phyloP scores from a whole-genome alignment of 1,140 invertebrate species.

The fruit fly (Drosophila melanogaster) region Release_6_plus_ISO1_MT NT_037436.4:8262001-8262500 shows the following conservation, averaged over 20 bases:
- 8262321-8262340: conserved; percentile 28
- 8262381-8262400: conserved; percentile 80
- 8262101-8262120: conserved; percentile 60
- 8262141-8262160: not conserved
- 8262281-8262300: conserved; percentile 70
- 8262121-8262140: conserved; percentile 1
- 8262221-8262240: conserved; percentile 75
- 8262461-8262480: conserved; percentile 46
- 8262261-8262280: conserved; percentile 59
- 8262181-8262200: not conserved
- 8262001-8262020: conserved; percentile 19
- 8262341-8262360: conserved; percentile 52
- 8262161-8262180: conserved; percentile 49
- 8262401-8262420: conserved; percentile 80
- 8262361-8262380: conserved; percentile 62
- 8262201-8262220: conserved; percentile 57
- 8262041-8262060: conserved; percentile 59
- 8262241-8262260: conserved; percentile 59
- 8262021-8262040: conserved; percentile 52
- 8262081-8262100: conserved; percentile 32
- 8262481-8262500: conserved; percentile 48
- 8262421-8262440: conserved; percentile 52
- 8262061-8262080: conserved; percentile 49
- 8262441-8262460: not conserved
- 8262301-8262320: conserved; percentile 42